Evolutionary conservation across 2,797 vertebrate genomes (phyloP).

Genomic region (Sus cebifrons): DNA sequence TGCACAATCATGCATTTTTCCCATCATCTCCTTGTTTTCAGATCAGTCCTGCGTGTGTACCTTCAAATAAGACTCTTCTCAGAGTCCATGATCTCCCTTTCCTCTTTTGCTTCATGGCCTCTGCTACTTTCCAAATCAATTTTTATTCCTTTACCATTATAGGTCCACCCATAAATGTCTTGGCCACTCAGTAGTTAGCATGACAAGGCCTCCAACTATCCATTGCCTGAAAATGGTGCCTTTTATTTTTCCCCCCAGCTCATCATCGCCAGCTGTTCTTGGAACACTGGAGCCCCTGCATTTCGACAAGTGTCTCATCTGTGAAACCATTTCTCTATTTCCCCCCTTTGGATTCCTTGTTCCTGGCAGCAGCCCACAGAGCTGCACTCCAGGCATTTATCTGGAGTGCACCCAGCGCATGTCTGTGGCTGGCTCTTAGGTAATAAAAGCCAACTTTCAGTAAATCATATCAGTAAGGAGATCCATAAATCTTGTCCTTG

Average conservation of each 20-base stretch:
- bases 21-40: neutral
- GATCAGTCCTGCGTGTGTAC: too few species aligned
- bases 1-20: too few species aligned
- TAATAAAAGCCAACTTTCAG: constrained; percentile 64
- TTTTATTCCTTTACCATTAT: constrained; percentile 67
- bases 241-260: neutral
- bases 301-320: constrained; percentile 55
- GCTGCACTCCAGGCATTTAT: constrained; percentile 6
- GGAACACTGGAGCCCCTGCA: neutral
- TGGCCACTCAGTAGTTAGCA: neutral
- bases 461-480: constrained; percentile 68
- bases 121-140: constrained; percentile 19
- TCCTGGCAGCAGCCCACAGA: constrained; percentile 63
- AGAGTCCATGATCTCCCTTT: neutral
- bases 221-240: neutral
- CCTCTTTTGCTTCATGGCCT: too few species aligned
- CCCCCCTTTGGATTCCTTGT: neutral
- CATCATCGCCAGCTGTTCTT: constrained; percentile 72
- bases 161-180: constrained; percentile 1
- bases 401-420: neutral
- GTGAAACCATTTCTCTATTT: neutral
- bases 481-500: constrained; percentile 66
- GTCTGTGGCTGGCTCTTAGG: constrained; percentile 10
- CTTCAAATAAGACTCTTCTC: neutral
- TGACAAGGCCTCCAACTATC: constrained; percentile 54